Percentiles rank a stretch among this genome's conserved stretches.
phyloP scores from a whole-genome alignment of 2,113 vertebrate species.

The Atrichornis clamosus region DNA sequence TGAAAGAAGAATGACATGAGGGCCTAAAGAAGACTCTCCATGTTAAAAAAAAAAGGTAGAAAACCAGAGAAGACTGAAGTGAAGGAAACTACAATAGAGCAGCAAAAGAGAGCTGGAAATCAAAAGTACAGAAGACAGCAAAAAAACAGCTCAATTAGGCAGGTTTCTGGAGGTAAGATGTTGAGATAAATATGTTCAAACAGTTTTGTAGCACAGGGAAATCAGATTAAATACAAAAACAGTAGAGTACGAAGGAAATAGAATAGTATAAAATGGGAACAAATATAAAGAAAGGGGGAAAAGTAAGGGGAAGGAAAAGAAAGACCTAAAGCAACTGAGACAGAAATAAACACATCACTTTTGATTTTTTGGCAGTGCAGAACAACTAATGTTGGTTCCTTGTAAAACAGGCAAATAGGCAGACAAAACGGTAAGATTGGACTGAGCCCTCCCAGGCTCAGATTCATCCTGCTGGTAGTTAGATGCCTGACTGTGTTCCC shows the following conservation, averaged over 20 bases:
- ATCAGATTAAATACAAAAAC: background rate
- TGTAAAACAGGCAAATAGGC: background rate
- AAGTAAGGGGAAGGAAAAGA: background rate
- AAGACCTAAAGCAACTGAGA: background rate
- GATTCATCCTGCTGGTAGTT: background rate
- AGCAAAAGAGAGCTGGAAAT: background rate
- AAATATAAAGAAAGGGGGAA: background rate
- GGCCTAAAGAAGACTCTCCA: background rate
- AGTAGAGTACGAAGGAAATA: background rate
- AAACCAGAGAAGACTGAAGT: background rate
- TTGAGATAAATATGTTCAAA: constrained; percentile 6
- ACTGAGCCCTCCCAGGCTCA: background rate
- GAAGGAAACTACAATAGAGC: background rate
- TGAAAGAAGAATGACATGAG: background rate
- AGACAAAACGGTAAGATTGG: background rate
- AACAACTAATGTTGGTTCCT: background rate
- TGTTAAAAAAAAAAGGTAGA: background rate
- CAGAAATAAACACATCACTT: background rate
- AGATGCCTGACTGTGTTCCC: background rate
- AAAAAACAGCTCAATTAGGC: background rate
- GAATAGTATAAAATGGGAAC: background rate
- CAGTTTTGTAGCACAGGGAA: background rate
- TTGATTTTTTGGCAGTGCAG: background rate
- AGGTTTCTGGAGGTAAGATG: background rate
- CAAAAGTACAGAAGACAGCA: background rate